A percentile compares a stretch with the other conserved stretches of the same genome.
Evolutionary conservation across 2,888 invertebrate species (phyloP).

Genomic region (Chaitophorus viminalis): DNA sequence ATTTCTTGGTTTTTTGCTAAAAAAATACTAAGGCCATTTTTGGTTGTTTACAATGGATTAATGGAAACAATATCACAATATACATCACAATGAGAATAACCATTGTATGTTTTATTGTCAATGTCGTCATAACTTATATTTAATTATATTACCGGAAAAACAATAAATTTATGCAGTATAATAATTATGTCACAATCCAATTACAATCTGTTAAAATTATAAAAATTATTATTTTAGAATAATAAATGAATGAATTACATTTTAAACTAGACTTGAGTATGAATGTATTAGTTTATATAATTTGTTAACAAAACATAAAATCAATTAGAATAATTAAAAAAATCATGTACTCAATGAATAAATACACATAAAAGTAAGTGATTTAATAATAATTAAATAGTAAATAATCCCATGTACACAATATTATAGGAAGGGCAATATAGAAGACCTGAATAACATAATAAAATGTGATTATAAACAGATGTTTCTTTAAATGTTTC

Average conservation of each 20-base stretch:
- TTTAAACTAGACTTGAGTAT: neutral
- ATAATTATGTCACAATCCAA: neutral
- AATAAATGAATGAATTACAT: neutral
- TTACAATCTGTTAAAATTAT: neutral
- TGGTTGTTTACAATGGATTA: neutral
- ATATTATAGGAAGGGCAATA: neutral
- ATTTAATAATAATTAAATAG: too few species aligned
- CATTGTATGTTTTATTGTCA: neutral
- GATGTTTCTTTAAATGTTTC: neutral
- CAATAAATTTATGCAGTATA: neutral
- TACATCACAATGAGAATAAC: neutral
- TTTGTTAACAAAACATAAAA: neutral
- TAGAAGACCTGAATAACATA: neutral
- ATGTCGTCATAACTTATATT: neutral
- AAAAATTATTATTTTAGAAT: neutral
- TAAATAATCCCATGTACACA: neutral
- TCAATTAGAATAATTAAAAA: neutral
- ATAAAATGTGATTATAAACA: neutral
- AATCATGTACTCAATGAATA: neutral
- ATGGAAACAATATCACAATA: neutral
- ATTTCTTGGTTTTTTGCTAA: neutral
- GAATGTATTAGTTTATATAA: neutral
- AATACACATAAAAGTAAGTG: neutral
- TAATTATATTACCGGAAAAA: constrained; percentile 12
- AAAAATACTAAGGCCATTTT: neutral